Percentiles rank a stretch among this genome's conserved stretches.
phyloP scores from a whole-genome alignment of 2,797 vertebrate genomes.

The Lagothrix lagotricha region DNA sequence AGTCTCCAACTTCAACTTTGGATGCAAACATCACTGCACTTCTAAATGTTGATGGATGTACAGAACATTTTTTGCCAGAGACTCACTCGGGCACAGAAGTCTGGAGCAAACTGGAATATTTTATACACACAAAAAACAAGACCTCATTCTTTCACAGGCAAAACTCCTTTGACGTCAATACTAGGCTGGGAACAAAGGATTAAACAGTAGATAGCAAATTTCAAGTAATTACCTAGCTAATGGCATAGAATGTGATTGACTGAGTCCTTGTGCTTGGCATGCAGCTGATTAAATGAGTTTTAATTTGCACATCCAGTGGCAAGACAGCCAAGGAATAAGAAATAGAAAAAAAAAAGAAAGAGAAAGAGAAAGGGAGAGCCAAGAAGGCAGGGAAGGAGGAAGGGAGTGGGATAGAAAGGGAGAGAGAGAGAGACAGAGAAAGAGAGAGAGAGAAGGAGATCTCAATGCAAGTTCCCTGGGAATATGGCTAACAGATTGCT shows the following conservation, averaged over 20 bases:
- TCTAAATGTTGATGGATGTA: not conserved
- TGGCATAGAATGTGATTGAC: not conserved
- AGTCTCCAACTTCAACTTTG: not conserved
- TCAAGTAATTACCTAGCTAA: slow-evolving; percentile 43
- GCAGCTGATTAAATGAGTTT: slow-evolving; percentile 23
- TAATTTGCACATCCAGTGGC: slow-evolving; percentile 44
- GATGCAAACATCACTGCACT: not conserved
- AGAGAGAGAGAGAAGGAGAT: not conserved
- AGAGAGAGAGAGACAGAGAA: accelerated
- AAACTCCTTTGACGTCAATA: not conserved
- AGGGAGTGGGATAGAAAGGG: accelerated
- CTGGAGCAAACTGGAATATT: slow-evolving; percentile 29
- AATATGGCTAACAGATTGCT: slow-evolving; percentile 35
- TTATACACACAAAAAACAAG: not conserved
- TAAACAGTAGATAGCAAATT: slow-evolving; percentile 32
- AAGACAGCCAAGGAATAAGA: slow-evolving; percentile 23
- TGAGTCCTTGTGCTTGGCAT: not conserved
- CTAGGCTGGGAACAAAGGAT: slow-evolving; percentile 25
- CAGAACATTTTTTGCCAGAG: not conserved
- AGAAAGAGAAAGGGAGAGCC: not conserved
- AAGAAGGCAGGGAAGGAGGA: not conserved
- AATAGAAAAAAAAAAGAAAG: not conserved
- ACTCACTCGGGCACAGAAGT: slow-evolving; percentile 1
- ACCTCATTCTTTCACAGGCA: not conserved
- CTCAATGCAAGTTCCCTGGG: not conserved